Conservation (phyloP, 2,113 vertebrate species). For the Hypanus sabinus region DNA sequence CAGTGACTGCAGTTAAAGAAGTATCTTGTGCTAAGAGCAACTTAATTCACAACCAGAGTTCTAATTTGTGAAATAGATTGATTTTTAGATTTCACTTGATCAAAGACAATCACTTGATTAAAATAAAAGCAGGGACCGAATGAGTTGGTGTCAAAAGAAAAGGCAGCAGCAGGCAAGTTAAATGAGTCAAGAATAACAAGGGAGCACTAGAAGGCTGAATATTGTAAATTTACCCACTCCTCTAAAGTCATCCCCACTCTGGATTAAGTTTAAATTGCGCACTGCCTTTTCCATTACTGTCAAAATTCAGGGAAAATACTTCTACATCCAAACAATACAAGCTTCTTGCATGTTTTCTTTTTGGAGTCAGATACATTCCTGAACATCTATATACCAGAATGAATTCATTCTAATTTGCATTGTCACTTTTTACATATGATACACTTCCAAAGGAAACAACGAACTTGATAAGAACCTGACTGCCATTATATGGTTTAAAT, state of each 20-base stretch:
- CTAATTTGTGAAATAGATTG: not conserved
- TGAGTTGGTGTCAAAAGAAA: not conserved
- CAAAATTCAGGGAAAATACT: not conserved
- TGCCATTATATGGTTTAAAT: not conserved
- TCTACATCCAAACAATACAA: not conserved
- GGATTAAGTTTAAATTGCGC: too few relatives aligned
- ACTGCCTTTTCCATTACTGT: not conserved
- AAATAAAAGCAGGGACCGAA: not conserved
- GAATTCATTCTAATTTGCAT: not conserved
- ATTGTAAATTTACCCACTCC: not conserved
- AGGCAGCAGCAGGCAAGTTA: not conserved
- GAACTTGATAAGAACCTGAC: not conserved
- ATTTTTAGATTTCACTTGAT: not conserved
- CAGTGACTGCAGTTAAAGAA: not conserved
- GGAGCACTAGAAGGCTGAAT: not conserved
- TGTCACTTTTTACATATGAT: not conserved
- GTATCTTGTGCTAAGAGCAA: not conserved
- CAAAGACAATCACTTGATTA: not conserved
- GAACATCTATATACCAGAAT: not conserved
- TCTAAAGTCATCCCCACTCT: not conserved
- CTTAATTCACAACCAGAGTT: not conserved
- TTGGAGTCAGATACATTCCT: not conserved
- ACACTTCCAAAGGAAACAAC: too few relatives aligned
- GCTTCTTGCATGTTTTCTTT: not conserved
- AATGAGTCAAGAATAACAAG: not conserved